Evolutionary conservation across 2,113 vertebrate species (phyloP).

Genomic region (Narcine bancroftii): DNA sequence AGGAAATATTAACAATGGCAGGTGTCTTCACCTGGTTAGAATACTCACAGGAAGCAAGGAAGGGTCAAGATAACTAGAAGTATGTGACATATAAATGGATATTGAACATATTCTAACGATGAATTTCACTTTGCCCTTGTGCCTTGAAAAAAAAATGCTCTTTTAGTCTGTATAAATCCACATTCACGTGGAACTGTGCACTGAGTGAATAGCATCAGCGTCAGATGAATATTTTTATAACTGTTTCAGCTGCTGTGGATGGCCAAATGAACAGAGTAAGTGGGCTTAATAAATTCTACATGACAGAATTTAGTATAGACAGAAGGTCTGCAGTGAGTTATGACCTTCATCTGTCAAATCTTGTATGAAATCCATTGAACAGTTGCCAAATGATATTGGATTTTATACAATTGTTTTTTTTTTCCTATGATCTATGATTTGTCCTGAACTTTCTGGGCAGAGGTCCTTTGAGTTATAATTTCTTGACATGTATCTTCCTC

Average conservation of each 20-base stretch:
- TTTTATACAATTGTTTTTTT: constrained; percentile 39
- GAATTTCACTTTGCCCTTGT: not conserved
- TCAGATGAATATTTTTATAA: not conserved
- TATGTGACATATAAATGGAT: no score
- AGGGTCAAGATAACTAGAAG: no score
- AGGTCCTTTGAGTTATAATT: constrained; percentile 3
- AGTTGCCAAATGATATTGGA: constrained; percentile 47
- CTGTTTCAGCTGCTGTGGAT: not conserved
- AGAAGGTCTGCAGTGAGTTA: constrained; percentile 47
- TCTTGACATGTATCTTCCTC: not conserved
- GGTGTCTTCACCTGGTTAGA: no score
- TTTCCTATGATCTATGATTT: constrained; percentile 35
- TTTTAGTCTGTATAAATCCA: not conserved
- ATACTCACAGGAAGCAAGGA: no score
- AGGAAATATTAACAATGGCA: no score
- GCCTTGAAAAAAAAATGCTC: not conserved
- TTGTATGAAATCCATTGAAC: constrained; percentile 48
- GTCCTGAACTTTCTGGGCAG: not conserved
- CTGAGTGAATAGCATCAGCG: not conserved
- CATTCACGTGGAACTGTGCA: not conserved
- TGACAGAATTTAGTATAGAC: constrained; percentile 11
- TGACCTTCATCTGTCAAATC: constrained; percentile 55
- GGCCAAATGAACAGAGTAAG: not conserved
- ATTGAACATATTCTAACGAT: not conserved
- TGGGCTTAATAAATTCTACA: not conserved